Evolutionary conservation across 2,888 invertebrate species (phyloP).

Genomic region (Agrotis ipsilon): DNA sequence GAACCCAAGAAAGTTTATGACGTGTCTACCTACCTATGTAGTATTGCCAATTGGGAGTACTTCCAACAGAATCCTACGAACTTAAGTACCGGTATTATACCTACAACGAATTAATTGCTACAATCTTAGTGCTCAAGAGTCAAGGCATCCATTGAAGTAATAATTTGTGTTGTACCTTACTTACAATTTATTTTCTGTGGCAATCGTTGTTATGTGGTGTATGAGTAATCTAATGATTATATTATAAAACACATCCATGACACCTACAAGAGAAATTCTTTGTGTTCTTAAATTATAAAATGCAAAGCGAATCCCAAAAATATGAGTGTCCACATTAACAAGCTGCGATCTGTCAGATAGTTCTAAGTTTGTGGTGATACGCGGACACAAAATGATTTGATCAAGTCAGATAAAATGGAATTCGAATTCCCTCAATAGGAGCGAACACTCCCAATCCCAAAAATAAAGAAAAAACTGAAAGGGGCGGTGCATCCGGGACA

Average conservation of each 20-base stretch:
- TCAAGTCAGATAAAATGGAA: background rate
- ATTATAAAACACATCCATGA: no score
- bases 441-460: slow-evolving; percentile 40
- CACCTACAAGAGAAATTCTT: no score
- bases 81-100: no score
- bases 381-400: background rate
- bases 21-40: no score
- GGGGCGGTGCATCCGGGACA: slow-evolving; percentile 27
- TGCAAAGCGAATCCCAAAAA: background rate
- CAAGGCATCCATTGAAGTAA: no score
- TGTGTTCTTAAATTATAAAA: no score
- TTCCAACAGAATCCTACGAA: background rate
- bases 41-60: background rate
- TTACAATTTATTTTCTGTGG: no score
- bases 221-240: no score
- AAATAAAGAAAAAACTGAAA: slow-evolving; percentile 41
- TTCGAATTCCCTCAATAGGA: background rate
- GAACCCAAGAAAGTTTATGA: no score
- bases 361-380: background rate
- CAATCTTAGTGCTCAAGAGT: background rate
- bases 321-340: background rate
- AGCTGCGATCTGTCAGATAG: background rate
- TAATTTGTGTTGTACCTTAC: no score
- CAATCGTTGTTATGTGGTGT: no score
- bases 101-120: background rate